phyloP scores from a whole-genome alignment of 2,888 invertebrate genomes.

The Lepidochrysops patricia region DNA sequence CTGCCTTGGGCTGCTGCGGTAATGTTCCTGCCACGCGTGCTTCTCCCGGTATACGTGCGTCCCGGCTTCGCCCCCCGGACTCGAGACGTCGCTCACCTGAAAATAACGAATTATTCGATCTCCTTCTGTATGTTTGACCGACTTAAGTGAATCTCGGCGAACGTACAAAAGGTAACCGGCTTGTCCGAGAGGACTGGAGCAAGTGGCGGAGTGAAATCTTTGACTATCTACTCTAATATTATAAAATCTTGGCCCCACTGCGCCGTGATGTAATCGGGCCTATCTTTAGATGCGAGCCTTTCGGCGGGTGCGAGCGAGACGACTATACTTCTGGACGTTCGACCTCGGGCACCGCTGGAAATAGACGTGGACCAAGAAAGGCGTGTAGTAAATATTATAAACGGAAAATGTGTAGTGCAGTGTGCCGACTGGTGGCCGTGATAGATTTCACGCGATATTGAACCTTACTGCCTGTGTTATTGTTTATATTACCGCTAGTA shows the following conservation, averaged over 20 bases:
- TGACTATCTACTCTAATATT: constrained; percentile 73
- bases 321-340: constrained; percentile 49
- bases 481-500: constrained; percentile 20
- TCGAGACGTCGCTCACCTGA: constrained; percentile 52
- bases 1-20: constrained; percentile 69
- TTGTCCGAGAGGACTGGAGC: constrained; percentile 53
- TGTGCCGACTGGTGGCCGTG: constrained; percentile 65
- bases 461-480: constrained; percentile 32
- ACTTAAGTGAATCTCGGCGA: constrained; percentile 17
- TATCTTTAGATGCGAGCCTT: constrained; percentile 58
- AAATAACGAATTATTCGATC: constrained; percentile 7
- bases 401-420: constrained; percentile 71
- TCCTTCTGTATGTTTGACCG: background rate
- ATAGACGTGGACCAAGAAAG: constrained; percentile 77
- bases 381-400: constrained; percentile 74
- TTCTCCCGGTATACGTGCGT: constrained; percentile 78
- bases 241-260: constrained; percentile 68
- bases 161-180: constrained; percentile 57
- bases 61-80: constrained; percentile 54
- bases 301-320: constrained; percentile 48
- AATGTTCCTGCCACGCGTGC: constrained; percentile 70
- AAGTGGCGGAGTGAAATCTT: constrained; percentile 70
- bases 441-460: constrained; percentile 41
- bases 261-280: constrained; percentile 66
- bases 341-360: constrained; percentile 62